Evolutionary conservation across 2,113 vertebrate species (phyloP), one percentile per base, ranked within the genome.

Genomic region (Oncorhynchus mykiss): DNA sequence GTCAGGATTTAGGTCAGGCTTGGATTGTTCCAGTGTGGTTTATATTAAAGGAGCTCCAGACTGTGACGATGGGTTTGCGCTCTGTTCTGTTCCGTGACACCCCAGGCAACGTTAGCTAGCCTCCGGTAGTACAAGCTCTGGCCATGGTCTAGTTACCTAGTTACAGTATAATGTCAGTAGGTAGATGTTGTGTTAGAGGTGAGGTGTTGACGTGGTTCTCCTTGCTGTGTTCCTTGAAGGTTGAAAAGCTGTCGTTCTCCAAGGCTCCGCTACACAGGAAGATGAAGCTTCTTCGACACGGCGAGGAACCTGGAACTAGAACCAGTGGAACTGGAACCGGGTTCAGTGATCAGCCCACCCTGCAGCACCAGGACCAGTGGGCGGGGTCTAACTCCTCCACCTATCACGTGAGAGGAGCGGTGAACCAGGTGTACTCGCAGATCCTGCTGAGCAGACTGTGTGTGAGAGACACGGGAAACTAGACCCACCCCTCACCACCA

Each of bases 391-490:
- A 89, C 25, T 92, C 93, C 39, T 93, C 90, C 0, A 93, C 93
- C 0, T 99, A 96, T 92, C 96, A 96, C 3, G 95, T 99, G 83
- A 94, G 80, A 85, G 97, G 97, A 77, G 91, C 96, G 67, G 93
- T 99, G 77, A 99, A 99, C 92, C 95, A 95, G 87, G 95, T 97
- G 82, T 99, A 95, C 92, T 97, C 96, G 62, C 96, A 99, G 93
- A 97, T 99, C 90, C 94, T 99, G 83, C 94, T 99, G 84, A 97
- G 95, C 91, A 95, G 97, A 86, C 90, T 99, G 77, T 99, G 96
- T 89, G 82, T 83, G 7, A 85, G 67, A 57, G 81, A 65, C 81
- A 84, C 71, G 59, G 80, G 79, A n/a, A 78, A 76, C 76, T 79
- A 39, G 75, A 76, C 78, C 83, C 75, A n/a, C 80, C 86, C 31